Conservation (phyloP, 2,888 invertebrate species). For the Amphimallon solstitiale region DNA sequence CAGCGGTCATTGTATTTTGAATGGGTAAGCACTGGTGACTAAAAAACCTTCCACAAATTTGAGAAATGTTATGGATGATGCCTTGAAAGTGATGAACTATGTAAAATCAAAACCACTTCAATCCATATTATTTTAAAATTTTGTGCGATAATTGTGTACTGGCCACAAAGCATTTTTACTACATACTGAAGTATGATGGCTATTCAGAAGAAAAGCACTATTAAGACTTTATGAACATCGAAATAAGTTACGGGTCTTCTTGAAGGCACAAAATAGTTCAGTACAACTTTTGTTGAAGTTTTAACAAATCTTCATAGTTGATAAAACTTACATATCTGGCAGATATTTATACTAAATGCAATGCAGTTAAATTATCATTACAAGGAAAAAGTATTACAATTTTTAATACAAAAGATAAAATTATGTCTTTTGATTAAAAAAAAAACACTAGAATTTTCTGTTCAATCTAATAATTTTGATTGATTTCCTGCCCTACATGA, state of each 20-base stretch:
- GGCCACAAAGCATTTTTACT: conserved; percentile 1
- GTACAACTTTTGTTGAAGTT: neutral
- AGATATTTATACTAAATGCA: too few relatives aligned
- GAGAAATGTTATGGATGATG: too few relatives aligned
- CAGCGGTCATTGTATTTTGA: too few relatives aligned
- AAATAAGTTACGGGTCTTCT: conserved; percentile 1
- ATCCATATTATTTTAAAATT: conserved; percentile 30
- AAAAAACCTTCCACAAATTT: too few relatives aligned
- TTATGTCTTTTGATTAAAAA: neutral
- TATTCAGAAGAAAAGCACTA: conserved; percentile 25
- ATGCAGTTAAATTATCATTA: neutral
- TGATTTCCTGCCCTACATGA: neutral
- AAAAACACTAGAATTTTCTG: neutral
- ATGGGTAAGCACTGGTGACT: too few relatives aligned
- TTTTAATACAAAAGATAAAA: conserved; percentile 7
- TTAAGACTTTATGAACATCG: conserved; percentile 19
- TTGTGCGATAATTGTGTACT: conserved; percentile 22
- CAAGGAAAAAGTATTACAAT: neutral
- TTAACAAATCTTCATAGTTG: too few relatives aligned
- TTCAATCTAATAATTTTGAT: neutral
- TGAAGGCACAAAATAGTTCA: neutral
- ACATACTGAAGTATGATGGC: conserved; percentile 25
- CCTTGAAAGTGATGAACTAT: neutral
- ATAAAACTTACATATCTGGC: too few relatives aligned
- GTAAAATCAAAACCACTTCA: conserved; percentile 21